Evolutionary conservation across 2,888 invertebrate species (phyloP), one percentile per base, ranked within the genome.

Genomic region (Teleiodes luculella): DNA sequence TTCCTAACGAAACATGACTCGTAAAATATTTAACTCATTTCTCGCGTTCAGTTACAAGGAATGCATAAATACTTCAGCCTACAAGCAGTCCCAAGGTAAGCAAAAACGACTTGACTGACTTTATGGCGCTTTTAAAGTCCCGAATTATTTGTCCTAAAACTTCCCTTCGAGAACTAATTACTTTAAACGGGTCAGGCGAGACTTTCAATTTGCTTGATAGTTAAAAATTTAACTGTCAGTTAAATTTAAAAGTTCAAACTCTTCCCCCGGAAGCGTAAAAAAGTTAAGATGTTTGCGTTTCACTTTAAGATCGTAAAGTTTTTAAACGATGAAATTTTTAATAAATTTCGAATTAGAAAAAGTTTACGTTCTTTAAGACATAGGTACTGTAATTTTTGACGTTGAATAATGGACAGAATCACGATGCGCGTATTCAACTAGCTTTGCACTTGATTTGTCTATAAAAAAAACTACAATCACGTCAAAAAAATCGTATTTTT

Each of bases 171-270:
- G 28, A 13, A 13, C 24, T 43, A 28, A 43, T 43, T 43, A 43
- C 43, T 43, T 24, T 28, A 43, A 43, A 24, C 24, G 43, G 28
- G 43, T 43, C 43, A 43, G 24, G 13, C 43, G 20, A 43, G 43
- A 43, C 28, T 43, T 43, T 43, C 43, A 43, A 43, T 43, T 43
- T 43, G 20, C 28, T 43, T 43, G 43, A 43, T 43, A 43, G 43
- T 43, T 28, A 43, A 43, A n/a, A 43, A 43, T 28, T 43, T 43
- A 13, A 43, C 43, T 43, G 43, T 28, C 43, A 43, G 43, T 43
- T 43, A 43, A 43, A 43, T 28, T 43, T 43, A 28, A 43, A 43
- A 43, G 18, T 24, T 24, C 3, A 24, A 24, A 24, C 24, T 24
- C 24, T 6, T 10, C 20, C 18, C 35, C 37, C 16, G 16, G 18